Evolutionary conservation across 2,113 vertebrate species (phyloP).

Genomic region (Megalops atlanticus): DNA sequence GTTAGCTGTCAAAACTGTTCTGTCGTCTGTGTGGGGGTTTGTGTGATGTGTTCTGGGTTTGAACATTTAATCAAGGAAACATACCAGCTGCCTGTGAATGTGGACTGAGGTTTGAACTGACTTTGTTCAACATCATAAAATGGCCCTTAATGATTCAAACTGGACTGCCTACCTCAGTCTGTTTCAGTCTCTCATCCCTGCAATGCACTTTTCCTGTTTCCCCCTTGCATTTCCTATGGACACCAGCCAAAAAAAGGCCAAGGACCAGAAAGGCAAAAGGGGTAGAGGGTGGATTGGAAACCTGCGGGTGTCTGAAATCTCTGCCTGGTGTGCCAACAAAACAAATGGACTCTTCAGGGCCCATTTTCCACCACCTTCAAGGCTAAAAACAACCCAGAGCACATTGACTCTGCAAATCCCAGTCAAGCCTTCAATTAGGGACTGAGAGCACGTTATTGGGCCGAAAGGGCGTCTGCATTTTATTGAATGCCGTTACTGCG

Average conservation of each 20-base stretch:
- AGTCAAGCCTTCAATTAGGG: not conserved
- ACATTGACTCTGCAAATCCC: not conserved
- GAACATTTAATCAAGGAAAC: not conserved
- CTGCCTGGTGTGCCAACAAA: not conserved
- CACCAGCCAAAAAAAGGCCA: not conserved
- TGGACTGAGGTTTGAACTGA: no score
- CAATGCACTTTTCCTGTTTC: conserved; percentile 17
- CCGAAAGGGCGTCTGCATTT: not conserved
- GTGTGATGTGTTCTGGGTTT: not conserved
- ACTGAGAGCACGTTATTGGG: not conserved
- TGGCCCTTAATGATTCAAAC: conserved; percentile 2
- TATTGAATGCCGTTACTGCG: not conserved
- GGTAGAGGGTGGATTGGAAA: not conserved
- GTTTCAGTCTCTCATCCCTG: not conserved
- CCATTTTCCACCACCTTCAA: not conserved
- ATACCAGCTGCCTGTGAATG: no score
- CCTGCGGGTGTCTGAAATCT: no score
- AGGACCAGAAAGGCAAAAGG: not conserved
- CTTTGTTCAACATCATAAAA: no score
- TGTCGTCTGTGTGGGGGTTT: not conserved
- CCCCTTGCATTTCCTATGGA: conserved; percentile 1
- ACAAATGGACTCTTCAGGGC: not conserved
- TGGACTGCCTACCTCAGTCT: not conserved
- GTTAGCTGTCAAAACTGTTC: not conserved
- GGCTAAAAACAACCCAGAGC: not conserved